Evolutionary conservation across 2,113 vertebrate genomes (phyloP).

Genomic region (Egretta garzetta): DNA sequence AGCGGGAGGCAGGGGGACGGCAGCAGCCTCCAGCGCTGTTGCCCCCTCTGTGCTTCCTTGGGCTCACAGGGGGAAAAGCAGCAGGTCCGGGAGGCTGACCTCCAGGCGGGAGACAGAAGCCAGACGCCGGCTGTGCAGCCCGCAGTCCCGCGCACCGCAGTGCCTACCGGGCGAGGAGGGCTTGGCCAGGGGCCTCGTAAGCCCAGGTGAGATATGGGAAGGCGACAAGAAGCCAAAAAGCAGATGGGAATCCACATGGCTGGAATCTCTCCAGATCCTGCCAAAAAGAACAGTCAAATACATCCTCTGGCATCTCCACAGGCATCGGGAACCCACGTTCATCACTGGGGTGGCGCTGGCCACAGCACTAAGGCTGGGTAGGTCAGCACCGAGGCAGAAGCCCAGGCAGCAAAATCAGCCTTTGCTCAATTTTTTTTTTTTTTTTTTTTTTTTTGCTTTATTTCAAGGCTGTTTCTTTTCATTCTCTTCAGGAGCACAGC

Average conservation of each 20-base stretch:
- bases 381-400: background rate
- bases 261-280: background rate
- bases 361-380: background rate
- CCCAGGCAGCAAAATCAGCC: background rate
- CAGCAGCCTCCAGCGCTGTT: background rate
- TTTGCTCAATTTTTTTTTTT: background rate
- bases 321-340: background rate
- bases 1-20: background rate
- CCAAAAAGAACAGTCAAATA: background rate
- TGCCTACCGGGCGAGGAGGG: rapidly evolving
- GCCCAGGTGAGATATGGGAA: background rate
- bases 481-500: background rate
- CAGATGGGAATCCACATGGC: background rate
- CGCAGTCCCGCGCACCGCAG: background rate
- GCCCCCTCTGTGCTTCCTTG: background rate
- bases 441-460: background rate
- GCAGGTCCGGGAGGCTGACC: background rate
- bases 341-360: background rate
- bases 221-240: background rate
- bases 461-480: background rate
- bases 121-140: background rate
- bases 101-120: background rate
- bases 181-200: background rate
- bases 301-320: background rate
- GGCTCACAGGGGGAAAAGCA: background rate